Base-by-base conservation (phyloP, 2,888 invertebrate species). In the Dryobotodes eremita region DNA sequence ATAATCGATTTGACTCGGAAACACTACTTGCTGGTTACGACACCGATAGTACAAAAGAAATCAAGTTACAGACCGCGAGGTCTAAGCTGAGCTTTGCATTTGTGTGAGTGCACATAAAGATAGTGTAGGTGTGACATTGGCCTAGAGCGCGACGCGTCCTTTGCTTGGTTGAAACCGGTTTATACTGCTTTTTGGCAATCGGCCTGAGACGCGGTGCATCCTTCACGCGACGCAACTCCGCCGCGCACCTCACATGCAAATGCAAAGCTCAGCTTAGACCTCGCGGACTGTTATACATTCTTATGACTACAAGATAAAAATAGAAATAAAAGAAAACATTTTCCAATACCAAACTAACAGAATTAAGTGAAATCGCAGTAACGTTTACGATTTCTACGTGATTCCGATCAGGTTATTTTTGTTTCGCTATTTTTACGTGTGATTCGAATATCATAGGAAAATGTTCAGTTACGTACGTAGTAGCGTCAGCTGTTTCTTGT, bases 371-470 rank as follows among this genome's bases (percentile, higher is more conserved):
- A 20, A 69, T 59, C 26, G 20, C n/a, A 46, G 50, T 68, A 48
- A 46, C 71, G 57, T 78, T 83, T 83, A 82, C 79, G 71, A 83
- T 46, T 50, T 36, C 20, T 36, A 53, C 71, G 66, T 83, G 71
- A 68, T 62, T 66, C 61, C 57, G 55, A 68, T 71, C 76, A 59
- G 4, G 57, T 4, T 81, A 79, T 86, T 85, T 87, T 87, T 80
- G 79, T 80, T 77, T 68, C n/a, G 5, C 46, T 68, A 77, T 85
- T 85, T 86, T 87, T 85, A 75, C 36, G 7, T 82, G 53, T 66
- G 36, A 55, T 66, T 82, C 66, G 17, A 68, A 13, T 73, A 75
- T 80, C 11, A 61, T 48, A 59, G 11, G 50, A 57, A 70, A 65
- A 59, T 72, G 17, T n/a, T 65, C 15, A 65, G 26, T 1, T 23